These are phyloP conservation scores for Castor canadensis DNA, from an alignment of 2,113 vertebrate species.

Conservation along the genomic window DNA sequence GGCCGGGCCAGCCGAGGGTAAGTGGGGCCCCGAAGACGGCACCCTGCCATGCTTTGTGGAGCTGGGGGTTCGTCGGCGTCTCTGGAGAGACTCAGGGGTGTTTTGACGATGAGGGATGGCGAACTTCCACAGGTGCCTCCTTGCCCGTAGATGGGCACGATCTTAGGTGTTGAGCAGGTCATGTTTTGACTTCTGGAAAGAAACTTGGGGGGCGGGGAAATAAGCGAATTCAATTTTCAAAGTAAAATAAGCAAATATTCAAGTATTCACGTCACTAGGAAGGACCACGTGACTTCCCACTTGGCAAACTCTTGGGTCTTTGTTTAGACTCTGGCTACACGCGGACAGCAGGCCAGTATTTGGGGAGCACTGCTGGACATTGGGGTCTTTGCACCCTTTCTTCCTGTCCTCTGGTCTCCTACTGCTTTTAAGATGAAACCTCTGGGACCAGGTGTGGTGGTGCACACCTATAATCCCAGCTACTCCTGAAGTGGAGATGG, in stretches of 20 bases:
- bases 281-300: background rate
- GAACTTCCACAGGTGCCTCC: accelerated
- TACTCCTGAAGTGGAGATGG: background rate
- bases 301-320: accelerated
- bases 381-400: accelerated
- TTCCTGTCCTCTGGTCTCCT: accelerated
- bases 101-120: too few species aligned
- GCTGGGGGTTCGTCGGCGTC: accelerated
- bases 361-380: accelerated
- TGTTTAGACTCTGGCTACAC: accelerated
- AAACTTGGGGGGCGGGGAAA: background rate
- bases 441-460: background rate
- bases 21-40: slow-evolving; percentile 43
- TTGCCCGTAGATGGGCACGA: background rate
- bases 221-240: background rate
- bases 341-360: accelerated
- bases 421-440: background rate
- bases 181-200: background rate
- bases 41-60: background rate
- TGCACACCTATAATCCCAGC: background rate
- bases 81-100: too few species aligned
- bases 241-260: background rate
- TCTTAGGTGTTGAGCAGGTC: accelerated
- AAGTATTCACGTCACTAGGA: background rate
- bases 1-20: slow-evolving; percentile 93